Conservation (phyloP, 2,113 vertebrate species). For the Phyllopteryx taeniolatus region DNA sequence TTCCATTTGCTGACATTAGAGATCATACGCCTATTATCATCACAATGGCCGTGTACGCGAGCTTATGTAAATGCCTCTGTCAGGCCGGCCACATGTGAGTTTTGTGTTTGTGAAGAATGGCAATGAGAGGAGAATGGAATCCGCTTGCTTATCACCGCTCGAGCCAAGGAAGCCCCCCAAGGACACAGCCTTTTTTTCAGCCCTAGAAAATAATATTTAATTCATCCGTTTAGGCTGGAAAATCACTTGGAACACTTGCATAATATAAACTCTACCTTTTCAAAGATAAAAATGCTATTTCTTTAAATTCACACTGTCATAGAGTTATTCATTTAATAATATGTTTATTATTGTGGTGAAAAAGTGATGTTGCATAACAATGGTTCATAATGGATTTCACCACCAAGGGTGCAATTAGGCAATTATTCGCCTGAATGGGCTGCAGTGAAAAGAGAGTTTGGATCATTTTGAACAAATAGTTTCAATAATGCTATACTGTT, state of each 20-base stretch:
- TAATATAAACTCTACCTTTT: background rate
- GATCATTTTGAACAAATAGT: too few relatives aligned
- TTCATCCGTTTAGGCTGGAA: conserved; percentile 36
- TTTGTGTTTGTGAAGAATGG: conserved; percentile 40
- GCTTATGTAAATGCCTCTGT: conserved; percentile 70
- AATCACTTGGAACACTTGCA: background rate
- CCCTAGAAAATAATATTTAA: conserved; percentile 42
- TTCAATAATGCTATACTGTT: too few relatives aligned
- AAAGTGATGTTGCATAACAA: background rate
- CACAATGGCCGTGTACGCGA: conserved; percentile 60
- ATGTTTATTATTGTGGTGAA: background rate
- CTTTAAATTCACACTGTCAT: background rate
- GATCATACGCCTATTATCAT: conserved; percentile 68
- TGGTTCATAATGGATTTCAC: background rate
- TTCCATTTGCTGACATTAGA: conserved; percentile 60
- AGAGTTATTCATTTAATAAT: background rate
- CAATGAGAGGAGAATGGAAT: conserved; percentile 1
- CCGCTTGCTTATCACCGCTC: background rate
- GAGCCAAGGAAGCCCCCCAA: background rate
- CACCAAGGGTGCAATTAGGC: background rate
- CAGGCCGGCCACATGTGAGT: conserved; percentile 55
- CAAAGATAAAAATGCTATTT: background rate
- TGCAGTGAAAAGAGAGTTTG: too few relatives aligned
- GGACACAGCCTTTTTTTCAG: conserved; percentile 19
- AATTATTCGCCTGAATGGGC: too few relatives aligned